Evolutionary conservation across 1,140 invertebrate genomes (phyloP), one percentile per base, ranked within the genome.

Genomic region (Ceratitis capitata): DNA sequence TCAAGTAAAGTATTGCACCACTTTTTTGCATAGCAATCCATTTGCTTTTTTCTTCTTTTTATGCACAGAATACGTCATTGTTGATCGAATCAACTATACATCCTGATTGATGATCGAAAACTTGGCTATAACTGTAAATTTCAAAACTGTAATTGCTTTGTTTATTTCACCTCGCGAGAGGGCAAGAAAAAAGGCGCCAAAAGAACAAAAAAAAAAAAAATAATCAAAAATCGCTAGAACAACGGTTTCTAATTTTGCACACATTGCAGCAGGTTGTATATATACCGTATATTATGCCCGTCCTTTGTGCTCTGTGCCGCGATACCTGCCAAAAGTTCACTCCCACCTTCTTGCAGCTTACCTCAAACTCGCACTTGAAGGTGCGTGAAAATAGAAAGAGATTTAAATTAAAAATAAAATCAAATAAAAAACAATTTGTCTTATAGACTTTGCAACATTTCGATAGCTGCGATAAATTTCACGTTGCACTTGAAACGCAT

Each of bases 401-500:
- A 26, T 16, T 16, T 16, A 26, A 26, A 7, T 56, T 19, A 26
- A 61, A 26, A n/a, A n/a, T n/a, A n/a, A n/a, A n/a, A n/a, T n/a
- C n/a, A n/a, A n/a, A n/a, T n/a, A n/a, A n/a, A n/a, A n/a, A n/a
- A 26, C 69, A 9, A 42, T 78, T 45, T 19, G 29, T 42, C 26
- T 42, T 45, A 6, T 78, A n/a, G 42, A 56, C 51, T 26, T 35
- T 26, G 12, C 9, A 45, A 45, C n/a, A 19, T 42, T 45, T 42
- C 39, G 23, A 78, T 42, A 35, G 23, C 9, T n/a, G 42, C 19
- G 69, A 19, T 32, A 9, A 78, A 10, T 78, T 78, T 78, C 69
- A 26, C 69, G 23, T 78, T 78, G 69, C 69, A 78, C 7, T 47
- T 78, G 39, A 78, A 78, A 78, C 69, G 39, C 69, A 78, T 78